These are phyloP conservation scores for Hemitrygon akajei DNA, from an alignment of 2,797 vertebrate species.

Conservation along the genomic window DNA sequence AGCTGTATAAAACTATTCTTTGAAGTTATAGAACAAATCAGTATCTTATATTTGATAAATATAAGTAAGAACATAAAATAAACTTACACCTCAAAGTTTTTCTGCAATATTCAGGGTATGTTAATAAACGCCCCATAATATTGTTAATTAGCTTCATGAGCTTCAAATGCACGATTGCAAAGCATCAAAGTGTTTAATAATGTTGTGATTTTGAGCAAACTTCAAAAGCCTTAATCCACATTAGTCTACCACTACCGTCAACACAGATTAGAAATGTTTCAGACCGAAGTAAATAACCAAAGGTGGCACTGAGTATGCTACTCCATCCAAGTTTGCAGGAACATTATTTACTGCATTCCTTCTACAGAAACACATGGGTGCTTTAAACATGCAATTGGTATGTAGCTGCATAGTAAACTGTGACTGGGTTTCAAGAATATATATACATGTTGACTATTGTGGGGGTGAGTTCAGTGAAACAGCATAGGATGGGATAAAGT, in stretches of 20 bases:
- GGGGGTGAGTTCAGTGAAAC: too few species aligned
- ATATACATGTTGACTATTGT: too few species aligned
- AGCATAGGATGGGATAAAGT: too few species aligned
- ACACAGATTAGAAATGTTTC: too few species aligned
- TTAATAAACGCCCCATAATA: not conserved
- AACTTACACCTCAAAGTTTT: not conserved
- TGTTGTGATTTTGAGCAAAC: not conserved
- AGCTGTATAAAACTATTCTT: not conserved
- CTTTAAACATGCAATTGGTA: too few species aligned
- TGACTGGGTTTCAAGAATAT: too few species aligned
- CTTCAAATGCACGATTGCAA: not conserved
- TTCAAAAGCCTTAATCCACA: not conserved
- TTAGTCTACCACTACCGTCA: not conserved
- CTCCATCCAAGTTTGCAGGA: too few species aligned
- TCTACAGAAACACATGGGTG: too few species aligned
- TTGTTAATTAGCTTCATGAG: not conserved
- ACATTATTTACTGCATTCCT: too few species aligned
- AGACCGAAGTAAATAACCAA: too few species aligned
- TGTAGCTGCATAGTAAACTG: too few species aligned
- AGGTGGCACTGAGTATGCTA: too few species aligned
- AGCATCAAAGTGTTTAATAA: slow-evolving; percentile 13
- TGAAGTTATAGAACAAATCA: not conserved
- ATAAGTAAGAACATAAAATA: not conserved
- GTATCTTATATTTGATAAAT: not conserved
- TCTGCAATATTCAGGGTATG: not conserved